Evolutionary conservation across 2,113 vertebrate genomes (phyloP).

Genomic region (Albula glossodonta): DNA sequence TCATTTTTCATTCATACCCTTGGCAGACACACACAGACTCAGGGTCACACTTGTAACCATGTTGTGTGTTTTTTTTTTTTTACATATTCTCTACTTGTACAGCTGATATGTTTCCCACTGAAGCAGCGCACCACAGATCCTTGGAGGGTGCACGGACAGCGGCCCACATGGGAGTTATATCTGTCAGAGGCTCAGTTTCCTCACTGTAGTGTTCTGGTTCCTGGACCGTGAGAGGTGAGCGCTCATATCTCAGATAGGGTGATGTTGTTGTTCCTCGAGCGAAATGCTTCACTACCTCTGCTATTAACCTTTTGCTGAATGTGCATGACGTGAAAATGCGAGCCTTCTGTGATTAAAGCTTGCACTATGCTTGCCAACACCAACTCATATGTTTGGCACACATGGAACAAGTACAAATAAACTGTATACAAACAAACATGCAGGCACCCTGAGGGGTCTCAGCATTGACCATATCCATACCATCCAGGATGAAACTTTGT

Average conservation of each 20-base stretch:
- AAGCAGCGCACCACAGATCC: not conserved
- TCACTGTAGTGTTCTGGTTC: not conserved
- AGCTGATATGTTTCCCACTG: not conserved
- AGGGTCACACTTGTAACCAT: not conserved
- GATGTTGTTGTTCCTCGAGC: not conserved
- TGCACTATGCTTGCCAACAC: not conserved
- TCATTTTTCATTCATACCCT: not conserved
- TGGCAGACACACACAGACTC: not conserved
- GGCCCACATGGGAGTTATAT: not conserved
- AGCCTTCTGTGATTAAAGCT: not conserved
- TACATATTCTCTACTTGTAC: not conserved
- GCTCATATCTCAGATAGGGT: not conserved
- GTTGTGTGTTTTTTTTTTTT: not conserved
- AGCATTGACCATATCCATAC: not conserved
- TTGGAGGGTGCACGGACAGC: not conserved
- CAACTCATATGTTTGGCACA: not conserved
- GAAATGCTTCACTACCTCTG: not conserved
- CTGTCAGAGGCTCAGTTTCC: not conserved
- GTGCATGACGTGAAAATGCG: not conserved
- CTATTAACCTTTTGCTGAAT: not conserved
- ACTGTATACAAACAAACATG: not conserved
- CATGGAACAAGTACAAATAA: not conserved
- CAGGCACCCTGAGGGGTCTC: not conserved
- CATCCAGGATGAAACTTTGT: not conserved
- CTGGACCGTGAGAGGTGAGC: not conserved